phyloP scores from a whole-genome alignment of 1,140 invertebrate genomes.

The Brachionus manjavacas region DNA sequence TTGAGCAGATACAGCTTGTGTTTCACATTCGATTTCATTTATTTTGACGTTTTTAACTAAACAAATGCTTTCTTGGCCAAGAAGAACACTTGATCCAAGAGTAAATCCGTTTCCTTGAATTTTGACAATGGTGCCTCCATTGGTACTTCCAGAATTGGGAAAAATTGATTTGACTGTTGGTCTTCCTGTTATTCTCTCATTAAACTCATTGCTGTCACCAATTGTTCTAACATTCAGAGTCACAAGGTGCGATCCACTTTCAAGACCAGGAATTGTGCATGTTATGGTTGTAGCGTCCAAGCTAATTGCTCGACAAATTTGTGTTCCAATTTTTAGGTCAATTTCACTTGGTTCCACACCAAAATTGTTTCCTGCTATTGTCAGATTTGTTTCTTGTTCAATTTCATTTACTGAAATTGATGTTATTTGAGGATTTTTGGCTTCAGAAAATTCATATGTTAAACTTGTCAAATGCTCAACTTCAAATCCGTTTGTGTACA shows the following conservation, averaged over 20 bases:
- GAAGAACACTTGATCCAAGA: not conserved
- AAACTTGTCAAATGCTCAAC: not conserved
- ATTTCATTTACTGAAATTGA: not conserved
- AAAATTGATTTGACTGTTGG: not conserved
- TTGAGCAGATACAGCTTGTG: not conserved
- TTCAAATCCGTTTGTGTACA: not conserved
- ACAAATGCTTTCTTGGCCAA: conserved; percentile 43
- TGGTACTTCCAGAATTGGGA: not conserved
- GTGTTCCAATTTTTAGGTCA: not conserved
- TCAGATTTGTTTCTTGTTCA: not conserved
- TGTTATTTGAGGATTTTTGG: not conserved
- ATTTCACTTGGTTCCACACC: not conserved
- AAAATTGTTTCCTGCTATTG: not conserved
- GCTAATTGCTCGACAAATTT: not conserved
- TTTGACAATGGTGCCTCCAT: conserved; percentile 50
- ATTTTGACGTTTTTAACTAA: conserved; percentile 39
- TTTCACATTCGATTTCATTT: not conserved
- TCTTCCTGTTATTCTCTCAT: not conserved
- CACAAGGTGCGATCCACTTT: not conserved
- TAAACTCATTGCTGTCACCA: not conserved
- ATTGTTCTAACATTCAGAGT: not conserved
- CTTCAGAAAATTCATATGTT: not conserved
- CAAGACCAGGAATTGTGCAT: not conserved
- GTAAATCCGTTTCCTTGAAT: conserved; percentile 50
- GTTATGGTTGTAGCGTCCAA: not conserved